phyloP scores from a whole-genome alignment of 2,797 vertebrate genomes.

The Notamacropus eugenii region DNA sequence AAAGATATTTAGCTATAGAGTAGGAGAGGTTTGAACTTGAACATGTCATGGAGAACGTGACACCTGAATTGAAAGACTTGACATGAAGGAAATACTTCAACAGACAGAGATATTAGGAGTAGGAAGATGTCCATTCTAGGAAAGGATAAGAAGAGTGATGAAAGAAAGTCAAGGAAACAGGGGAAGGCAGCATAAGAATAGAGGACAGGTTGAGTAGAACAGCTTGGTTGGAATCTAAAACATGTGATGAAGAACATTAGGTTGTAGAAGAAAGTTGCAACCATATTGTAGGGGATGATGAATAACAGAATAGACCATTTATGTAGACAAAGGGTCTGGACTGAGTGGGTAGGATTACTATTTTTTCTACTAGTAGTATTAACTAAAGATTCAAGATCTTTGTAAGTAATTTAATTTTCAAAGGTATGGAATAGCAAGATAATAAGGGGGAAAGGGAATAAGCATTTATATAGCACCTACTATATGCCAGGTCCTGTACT shows the following conservation, averaged over 20 bases:
- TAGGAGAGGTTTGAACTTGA: background rate
- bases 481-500: background rate
- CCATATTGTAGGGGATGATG: background rate
- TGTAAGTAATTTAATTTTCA: background rate
- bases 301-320: background rate
- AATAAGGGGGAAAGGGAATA: background rate
- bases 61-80: background rate
- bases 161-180: background rate
- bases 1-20: background rate
- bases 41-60: background rate
- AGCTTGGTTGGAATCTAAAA: background rate
- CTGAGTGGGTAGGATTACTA: background rate
- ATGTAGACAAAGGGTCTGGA: background rate
- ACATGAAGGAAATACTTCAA: background rate
- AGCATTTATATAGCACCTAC: background rate
- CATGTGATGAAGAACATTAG: background rate
- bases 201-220: background rate
- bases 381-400: background rate
- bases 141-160: background rate
- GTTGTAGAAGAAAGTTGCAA: background rate
- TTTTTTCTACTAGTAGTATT: background rate
- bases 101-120: background rate
- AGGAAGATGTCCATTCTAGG: background rate
- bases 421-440: background rate
- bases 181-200: background rate